Conservation (phyloP, 2,888 invertebrate species). For the Apodemia hepburni region DNA sequence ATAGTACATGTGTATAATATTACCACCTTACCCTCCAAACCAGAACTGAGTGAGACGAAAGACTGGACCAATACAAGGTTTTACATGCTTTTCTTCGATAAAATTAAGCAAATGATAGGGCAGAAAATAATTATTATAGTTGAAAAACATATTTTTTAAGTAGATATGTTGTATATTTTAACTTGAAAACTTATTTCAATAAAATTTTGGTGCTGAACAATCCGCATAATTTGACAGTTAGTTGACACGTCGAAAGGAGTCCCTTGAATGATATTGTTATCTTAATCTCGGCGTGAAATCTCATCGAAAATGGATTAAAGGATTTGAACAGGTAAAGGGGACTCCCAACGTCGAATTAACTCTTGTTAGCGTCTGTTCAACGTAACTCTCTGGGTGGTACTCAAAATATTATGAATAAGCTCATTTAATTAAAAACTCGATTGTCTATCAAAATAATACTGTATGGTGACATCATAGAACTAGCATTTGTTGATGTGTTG, state of each 20-base stretch:
- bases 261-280: slow-evolving; percentile 46
- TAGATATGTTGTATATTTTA: too few species aligned
- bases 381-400: slow-evolving; percentile 22
- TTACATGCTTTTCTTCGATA: too few species aligned
- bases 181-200: neutral
- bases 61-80: too few species aligned
- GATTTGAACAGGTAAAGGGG: slow-evolving; percentile 51
- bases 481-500: too few species aligned
- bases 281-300: slow-evolving; percentile 43
- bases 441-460: neutral
- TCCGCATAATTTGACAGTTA: slow-evolving; percentile 62
- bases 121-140: too few species aligned
- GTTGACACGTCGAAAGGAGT: slow-evolving; percentile 57
- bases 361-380: slow-evolving; percentile 18
- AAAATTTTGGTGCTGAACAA: neutral
- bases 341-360: slow-evolving; percentile 46
- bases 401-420: slow-evolving; percentile 1
- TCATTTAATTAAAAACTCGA: neutral
- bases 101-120: too few species aligned
- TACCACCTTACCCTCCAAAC: too few species aligned
- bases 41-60: too few species aligned
- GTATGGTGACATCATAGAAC: too few species aligned
- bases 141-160: too few species aligned
- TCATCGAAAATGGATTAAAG: slow-evolving; percentile 51
- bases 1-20: too few species aligned